Base-by-base conservation (phyloP, 2,797 vertebrate genomes). In the Discoglossus pictus region DNA sequence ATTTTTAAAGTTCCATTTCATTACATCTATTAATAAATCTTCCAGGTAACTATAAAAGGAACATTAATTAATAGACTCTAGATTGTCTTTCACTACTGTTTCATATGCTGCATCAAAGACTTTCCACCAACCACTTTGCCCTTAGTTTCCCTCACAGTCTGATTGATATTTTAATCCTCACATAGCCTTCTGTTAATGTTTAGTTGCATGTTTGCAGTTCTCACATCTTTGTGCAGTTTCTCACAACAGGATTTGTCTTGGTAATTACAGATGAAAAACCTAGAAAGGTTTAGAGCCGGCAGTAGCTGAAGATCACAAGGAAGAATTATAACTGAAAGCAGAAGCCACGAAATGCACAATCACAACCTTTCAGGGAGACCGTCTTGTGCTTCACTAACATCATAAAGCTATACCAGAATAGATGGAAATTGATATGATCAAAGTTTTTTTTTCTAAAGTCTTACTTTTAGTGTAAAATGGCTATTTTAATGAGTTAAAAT, bases 151-250 rank as follows among this genome's bases (percentile, higher is more conserved):
- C 6, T 4, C 23, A 25, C 7, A 59, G 17, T 27, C 12, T 54
- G 5, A 25, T 25, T 56, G 36, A 35, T 55, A 55, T 55, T 55
- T 55, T 12, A 39, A n/a, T 39, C 2, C 20, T 39, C 35, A 63
- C 25, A 40, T 2, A 17, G 6, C 38, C n/a, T 51, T 48, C 42
- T 47, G 42, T 40, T 40, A 23, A 27, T 51, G 7, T n/a, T 52
- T 62, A 25, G 10, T 51, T 31, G 7, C 21, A 59, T 46, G 25
- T 60, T 13, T 47, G 43, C 4, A 13, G 21, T 11, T 25, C 46
- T 20, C 17, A 59, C 38, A 42, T 58, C 35, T 42, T 20, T 13
- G 21, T 17, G 55, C 13, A 11, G 11, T 35, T 21, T 46, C 38
- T 23, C 24, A 21, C 23, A 63, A 43, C 36, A 63, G 46, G 24